A percentile compares a stretch with the other conserved stretches of the same genome.
Evolutionary conservation across 2,888 invertebrate genomes (phyloP).

Genomic region (Scaptomyza parva): DNA sequence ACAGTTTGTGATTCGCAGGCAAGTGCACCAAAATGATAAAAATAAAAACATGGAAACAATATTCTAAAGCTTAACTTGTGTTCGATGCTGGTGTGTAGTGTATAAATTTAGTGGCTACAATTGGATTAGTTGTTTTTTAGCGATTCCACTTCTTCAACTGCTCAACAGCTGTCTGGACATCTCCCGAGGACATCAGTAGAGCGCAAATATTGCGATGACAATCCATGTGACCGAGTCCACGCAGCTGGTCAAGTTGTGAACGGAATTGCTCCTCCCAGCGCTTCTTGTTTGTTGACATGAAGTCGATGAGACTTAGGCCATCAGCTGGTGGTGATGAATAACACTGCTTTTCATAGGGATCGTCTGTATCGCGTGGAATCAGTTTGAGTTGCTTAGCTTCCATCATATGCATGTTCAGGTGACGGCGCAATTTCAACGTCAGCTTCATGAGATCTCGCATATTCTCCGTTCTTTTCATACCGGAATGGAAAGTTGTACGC

Average conservation of each 20-base stretch:
- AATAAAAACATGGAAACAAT: not conserved
- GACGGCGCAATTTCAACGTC: conserved; percentile 16
- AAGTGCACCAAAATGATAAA: conserved; percentile 14
- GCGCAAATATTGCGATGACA: conserved; percentile 57
- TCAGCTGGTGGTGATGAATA: not conserved
- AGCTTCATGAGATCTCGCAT: conserved; percentile 8
- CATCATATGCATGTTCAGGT: conserved; percentile 5
- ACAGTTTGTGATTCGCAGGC: conserved; percentile 5
- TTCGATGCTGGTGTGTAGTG: not conserved
- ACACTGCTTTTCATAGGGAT: not conserved
- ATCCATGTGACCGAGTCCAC: conserved; percentile 48
- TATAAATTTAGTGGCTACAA: not conserved
- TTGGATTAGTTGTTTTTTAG: conserved; percentile 1
- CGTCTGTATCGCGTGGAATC: not conserved
- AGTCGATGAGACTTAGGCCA: conserved; percentile 26
- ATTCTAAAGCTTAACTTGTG: not conserved
- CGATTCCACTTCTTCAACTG: conserved; percentile 57
- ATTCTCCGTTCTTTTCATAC: not conserved
- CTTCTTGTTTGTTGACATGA: conserved; percentile 36
- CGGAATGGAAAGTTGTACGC: no score
- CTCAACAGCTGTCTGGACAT: conserved; percentile 53
- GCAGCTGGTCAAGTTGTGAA: conserved; percentile 42
- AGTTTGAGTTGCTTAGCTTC: not conserved
- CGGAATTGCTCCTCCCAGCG: conserved; percentile 43
- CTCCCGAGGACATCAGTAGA: conserved; percentile 50